These are phyloP conservation scores for Sakesphorus luctuosus DNA, from an alignment of 2,113 vertebrate species.

Conservation along the genomic window DNA sequence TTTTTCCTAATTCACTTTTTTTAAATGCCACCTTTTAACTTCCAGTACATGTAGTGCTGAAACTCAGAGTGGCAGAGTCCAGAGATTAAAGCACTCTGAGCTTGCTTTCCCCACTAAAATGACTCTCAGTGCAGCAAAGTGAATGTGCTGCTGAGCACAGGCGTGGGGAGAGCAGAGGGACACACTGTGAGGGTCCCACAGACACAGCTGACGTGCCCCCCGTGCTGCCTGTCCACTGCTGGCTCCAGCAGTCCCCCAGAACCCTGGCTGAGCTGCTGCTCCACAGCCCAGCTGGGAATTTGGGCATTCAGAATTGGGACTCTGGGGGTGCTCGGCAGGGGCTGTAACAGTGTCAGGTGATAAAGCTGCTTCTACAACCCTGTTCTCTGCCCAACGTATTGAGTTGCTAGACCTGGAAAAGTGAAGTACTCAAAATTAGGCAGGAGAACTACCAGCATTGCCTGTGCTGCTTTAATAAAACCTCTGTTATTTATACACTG, in stretches of 20 bases:
- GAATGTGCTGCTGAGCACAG: fast-evolving
- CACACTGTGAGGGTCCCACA: background rate
- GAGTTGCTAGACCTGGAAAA: background rate
- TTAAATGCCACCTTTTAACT: background rate
- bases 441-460: background rate
- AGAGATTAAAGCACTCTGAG: background rate
- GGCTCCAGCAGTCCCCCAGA: background rate
- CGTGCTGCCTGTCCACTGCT: background rate
- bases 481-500: background rate
- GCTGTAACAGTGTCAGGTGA: background rate
- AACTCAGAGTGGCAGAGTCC: background rate
- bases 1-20: background rate
- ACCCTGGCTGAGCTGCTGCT: background rate
- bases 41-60: background rate
- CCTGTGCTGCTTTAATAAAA: background rate
- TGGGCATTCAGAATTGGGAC: background rate
- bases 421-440: background rate
- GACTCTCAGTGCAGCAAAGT: background rate
- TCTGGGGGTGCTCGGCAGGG: background rate
- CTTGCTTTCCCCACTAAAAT: background rate
- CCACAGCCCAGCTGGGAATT: background rate
- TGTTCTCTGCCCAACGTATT: background rate
- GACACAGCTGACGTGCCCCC: background rate
- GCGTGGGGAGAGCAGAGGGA: background rate
- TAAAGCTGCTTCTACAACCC: background rate